phyloP scores from a whole-genome alignment of 2,888 invertebrate genomes.

The Athalia circularis region DNA sequence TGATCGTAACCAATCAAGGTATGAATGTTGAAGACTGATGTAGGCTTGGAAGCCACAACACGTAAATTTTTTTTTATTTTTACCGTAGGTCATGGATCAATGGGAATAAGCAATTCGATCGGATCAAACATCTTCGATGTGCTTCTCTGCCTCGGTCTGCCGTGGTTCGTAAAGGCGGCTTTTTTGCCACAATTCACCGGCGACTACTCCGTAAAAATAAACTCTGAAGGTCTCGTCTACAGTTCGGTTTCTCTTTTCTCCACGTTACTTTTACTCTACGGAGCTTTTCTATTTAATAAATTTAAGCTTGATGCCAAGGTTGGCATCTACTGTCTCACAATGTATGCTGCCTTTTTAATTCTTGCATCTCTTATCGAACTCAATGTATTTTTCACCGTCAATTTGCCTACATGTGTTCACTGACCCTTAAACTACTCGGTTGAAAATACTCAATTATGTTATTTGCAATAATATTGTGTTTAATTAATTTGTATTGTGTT shows the following conservation, averaged over 20 bases:
- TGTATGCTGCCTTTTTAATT: conserved; percentile 82
- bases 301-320: conserved; percentile 83
- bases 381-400: conserved; percentile 85
- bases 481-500: conserved; percentile 13
- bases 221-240: conserved; percentile 86
- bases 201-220: conserved; percentile 81
- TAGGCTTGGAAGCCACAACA: neutral
- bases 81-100: conserved; percentile 81
- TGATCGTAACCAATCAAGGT: conserved; percentile 89
- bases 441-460: conserved; percentile 26
- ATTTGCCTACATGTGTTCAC: conserved; percentile 82
- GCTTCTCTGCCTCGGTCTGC: conserved; percentile 84
- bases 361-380: conserved; percentile 85
- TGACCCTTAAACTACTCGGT: conserved; percentile 53
- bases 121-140: conserved; percentile 91
- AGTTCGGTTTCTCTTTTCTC: conserved; percentile 85
- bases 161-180: conserved; percentile 84
- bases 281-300: conserved; percentile 80
- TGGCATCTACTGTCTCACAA: conserved; percentile 80
- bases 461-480: conserved; percentile 2
- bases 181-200: conserved; percentile 79
- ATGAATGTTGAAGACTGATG: conserved; percentile 53
- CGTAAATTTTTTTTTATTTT: conserved; percentile 28
- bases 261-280: conserved; percentile 83
- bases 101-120: conserved; percentile 89